These are phyloP conservation scores for Myotis findleyi DNA, from an alignment of 2,797 vertebrate genomes.

Conservation along the genomic window DNA sequence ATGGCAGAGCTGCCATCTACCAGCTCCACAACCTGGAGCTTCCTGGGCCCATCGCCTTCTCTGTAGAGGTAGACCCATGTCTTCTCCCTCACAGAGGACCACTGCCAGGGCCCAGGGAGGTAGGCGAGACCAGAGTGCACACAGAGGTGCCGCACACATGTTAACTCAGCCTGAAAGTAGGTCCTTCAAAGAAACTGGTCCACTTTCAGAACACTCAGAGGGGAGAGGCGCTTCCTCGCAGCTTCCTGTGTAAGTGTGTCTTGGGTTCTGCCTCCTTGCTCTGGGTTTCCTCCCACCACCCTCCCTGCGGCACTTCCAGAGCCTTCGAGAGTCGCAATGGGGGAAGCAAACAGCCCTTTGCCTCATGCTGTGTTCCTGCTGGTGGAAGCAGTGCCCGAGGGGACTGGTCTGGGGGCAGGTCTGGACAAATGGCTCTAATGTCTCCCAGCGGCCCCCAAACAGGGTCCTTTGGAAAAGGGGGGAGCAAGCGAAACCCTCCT, in stretches of 20 bases:
- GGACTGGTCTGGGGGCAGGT: neutral
- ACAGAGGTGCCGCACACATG: neutral
- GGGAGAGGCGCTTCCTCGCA: neutral
- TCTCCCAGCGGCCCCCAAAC: neutral
- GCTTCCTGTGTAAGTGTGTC: neutral
- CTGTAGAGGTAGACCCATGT: accelerated
- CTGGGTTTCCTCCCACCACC: neutral
- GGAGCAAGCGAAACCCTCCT: neutral
- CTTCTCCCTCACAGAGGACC: neutral
- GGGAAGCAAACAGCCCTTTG: conserved; percentile 46
- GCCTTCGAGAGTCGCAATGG: neutral
- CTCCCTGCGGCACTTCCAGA: neutral
- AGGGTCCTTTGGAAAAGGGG: neutral
- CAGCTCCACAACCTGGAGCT: neutral
- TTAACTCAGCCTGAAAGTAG: neutral
- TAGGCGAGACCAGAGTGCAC: neutral
- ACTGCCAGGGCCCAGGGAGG: neutral
- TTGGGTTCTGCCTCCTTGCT: conserved; percentile 46
- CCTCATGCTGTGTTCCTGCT: neutral
- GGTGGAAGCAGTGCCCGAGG: neutral
- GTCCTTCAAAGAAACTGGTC: neutral
- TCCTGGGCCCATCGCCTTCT: neutral
- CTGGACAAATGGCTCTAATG: neutral
- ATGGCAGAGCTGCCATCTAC: neutral
- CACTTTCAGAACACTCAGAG: neutral